A percentile compares a stretch with the other conserved stretches of the same genome.
phyloP scores from a whole-genome alignment of 2,888 invertebrate genomes.

The Noctua pronuba region DNA sequence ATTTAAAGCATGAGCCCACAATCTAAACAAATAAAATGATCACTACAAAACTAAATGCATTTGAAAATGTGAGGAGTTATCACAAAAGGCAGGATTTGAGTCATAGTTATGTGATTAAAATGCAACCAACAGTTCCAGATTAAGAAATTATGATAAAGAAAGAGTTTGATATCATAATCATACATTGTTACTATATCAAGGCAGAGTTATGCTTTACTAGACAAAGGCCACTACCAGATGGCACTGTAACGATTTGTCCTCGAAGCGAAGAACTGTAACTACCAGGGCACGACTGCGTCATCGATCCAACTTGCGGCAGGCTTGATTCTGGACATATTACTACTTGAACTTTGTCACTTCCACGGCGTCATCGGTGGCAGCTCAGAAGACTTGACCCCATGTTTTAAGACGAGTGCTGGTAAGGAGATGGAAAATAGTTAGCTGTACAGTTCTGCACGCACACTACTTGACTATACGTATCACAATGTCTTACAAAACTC shows the following conservation, averaged over 20 bases:
- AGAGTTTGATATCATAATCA: not conserved
- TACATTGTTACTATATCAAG: not conserved
- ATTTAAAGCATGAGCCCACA: conserved; percentile 18
- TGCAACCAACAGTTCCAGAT: conserved; percentile 38
- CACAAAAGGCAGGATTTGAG: not conserved
- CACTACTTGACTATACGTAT: not conserved
- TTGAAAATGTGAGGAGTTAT: not conserved
- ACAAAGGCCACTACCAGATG: not conserved
- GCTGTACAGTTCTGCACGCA: not conserved
- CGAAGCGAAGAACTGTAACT: not conserved
- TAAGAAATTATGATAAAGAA: conserved; percentile 1
- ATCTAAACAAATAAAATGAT: conserved; percentile 9
- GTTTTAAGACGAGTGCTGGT: not conserved
- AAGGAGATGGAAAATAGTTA: not conserved
- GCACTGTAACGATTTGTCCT: not conserved
- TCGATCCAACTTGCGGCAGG: not conserved
- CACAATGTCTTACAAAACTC: conserved; percentile 22
- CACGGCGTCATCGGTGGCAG: not conserved
- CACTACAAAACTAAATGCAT: not conserved
- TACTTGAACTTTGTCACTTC: not conserved
- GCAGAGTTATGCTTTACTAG: not conserved
- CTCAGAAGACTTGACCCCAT: not conserved
- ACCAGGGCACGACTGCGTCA: not conserved
- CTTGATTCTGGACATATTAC: not conserved
- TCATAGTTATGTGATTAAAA: conserved; percentile 10